Base-by-base conservation (phyloP, 2,797 vertebrate species). In the Sebastes cheni region DNA sequence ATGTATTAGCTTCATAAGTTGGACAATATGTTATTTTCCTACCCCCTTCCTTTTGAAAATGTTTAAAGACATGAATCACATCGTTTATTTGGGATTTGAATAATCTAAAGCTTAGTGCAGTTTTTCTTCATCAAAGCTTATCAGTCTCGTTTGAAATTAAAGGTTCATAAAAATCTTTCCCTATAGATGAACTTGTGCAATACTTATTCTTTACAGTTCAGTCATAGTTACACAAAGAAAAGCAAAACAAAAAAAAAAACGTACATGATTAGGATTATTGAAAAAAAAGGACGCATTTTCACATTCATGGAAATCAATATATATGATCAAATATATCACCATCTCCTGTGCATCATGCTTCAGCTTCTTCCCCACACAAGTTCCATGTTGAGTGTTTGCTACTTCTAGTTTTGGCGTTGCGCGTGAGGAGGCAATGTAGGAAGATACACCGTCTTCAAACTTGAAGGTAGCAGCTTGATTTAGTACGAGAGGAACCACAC, bases 251-350 rank as follows among this genome's bases (percentile, higher is more conserved):
- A 22, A 46, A 22, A 46, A 27, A 46, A 79, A n/a, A 71, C 50
- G 50, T 66, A 54, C 25, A 81, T 77, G 34, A 88, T 84, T 68
- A 81, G 14, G 46, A 87, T 85, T n/a, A 81, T 75, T 18, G 74
- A 42, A 39, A 39, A 12, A 78, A 80, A 83, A 59, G 29, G 70
- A 88, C 2, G 2, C 62, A 42, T 86, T 85, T 92, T 94, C 90
- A 93, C 90, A 93, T 93, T 93, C 76, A 88, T 73, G 77, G 80
- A 89, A 87, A 83, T 84, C 20, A 64, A 82, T 34, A 71, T 70
- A 77, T 65, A 56, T 67, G 72, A 74, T 80, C 80, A 82, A 86
- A 81, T 62, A 68, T 20, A 69, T 83, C 23, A 74, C 64, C 68
- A 78, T 69, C 61, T 87, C 64, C 64, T 79, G 70, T 84, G 75